Conservation (phyloP, 2,113 vertebrate species). For the Esox niger region DNA sequence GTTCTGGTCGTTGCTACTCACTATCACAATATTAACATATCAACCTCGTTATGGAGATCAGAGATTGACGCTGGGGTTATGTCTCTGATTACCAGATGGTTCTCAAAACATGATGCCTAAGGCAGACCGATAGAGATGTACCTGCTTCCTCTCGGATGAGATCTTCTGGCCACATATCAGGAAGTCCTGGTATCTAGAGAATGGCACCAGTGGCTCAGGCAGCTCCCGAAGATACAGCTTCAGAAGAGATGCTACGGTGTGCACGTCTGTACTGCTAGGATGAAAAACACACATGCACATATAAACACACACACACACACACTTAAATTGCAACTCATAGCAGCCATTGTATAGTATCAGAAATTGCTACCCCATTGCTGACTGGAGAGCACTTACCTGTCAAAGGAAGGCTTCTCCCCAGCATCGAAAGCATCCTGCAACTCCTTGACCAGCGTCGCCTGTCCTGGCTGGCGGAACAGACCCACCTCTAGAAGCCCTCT, state of each 20-base stretch:
- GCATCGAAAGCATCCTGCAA: conserved; percentile 75
- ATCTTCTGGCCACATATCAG: conserved; percentile 66
- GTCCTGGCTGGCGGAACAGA: conserved; percentile 76
- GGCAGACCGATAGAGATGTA: conserved; percentile 20
- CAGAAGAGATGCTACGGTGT: conserved; percentile 77
- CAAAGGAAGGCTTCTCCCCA: conserved; percentile 73
- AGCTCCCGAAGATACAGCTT: conserved; percentile 78
- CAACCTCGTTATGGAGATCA: no score
- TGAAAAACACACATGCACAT: conserved; percentile 11
- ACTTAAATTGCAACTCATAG: not conserved
- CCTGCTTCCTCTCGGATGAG: conserved; percentile 54
- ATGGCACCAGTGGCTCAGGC: conserved; percentile 76
- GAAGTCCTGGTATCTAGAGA: conserved; percentile 70
- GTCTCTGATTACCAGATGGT: not conserved
- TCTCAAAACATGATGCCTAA: not conserved
- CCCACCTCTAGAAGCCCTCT: conserved; percentile 72
- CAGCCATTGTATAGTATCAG: not conserved
- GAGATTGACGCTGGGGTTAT: not conserved
- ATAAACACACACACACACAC: no score
- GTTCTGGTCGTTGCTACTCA: no score
- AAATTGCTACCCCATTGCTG: no score
- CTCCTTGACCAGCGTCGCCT: conserved; percentile 72
- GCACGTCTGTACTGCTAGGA: conserved; percentile 72
- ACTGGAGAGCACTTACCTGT: conserved; percentile 61
- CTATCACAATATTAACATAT: no score